Evolutionary conservation across 1,140 invertebrate species (phyloP).

Genomic region (Pomacea maculata): DNA sequence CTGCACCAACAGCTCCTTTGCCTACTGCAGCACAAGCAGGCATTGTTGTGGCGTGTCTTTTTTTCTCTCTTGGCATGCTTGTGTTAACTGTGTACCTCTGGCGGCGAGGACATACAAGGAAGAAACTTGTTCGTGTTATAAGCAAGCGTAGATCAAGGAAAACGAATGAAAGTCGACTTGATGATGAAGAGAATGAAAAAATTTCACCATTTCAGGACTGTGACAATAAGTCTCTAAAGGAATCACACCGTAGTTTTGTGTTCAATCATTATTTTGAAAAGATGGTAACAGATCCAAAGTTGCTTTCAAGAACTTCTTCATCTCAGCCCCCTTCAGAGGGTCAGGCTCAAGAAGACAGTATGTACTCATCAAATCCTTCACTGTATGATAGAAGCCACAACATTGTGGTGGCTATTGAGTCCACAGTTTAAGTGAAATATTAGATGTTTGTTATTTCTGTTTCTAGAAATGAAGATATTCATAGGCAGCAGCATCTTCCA

Average conservation of each 20-base stretch:
- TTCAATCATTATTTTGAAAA: conserved; percentile 50
- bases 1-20: neutral
- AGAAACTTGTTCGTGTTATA: conserved; percentile 25
- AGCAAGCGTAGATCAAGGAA: conserved; percentile 19
- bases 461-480: no score
- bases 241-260: conserved; percentile 53
- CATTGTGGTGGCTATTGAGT: conserved; percentile 32
- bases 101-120: conserved; percentile 25
- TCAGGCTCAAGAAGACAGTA: conserved; percentile 29
- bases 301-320: conserved; percentile 20
- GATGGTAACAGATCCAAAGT: conserved; percentile 38
- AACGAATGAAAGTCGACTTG: conserved; percentile 32
- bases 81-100: conserved; percentile 36
- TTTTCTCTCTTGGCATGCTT: conserved; percentile 29
- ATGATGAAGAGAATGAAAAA: conserved; percentile 32
- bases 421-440: conserved; percentile 27
- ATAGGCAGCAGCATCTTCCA: no score
- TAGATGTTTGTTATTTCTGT: no score
- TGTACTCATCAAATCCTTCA: conserved; percentile 38
- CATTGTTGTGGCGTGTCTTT: conserved; percentile 34
- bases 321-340: conserved; percentile 15
- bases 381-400: conserved; percentile 28
- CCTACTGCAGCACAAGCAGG: conserved; percentile 34
- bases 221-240: conserved; percentile 46
- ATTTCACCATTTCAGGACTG: conserved; percentile 34